These are phyloP conservation scores for Epinotia demarniana DNA, from an alignment of 2,888 invertebrate genomes.

Conservation along the genomic window DNA sequence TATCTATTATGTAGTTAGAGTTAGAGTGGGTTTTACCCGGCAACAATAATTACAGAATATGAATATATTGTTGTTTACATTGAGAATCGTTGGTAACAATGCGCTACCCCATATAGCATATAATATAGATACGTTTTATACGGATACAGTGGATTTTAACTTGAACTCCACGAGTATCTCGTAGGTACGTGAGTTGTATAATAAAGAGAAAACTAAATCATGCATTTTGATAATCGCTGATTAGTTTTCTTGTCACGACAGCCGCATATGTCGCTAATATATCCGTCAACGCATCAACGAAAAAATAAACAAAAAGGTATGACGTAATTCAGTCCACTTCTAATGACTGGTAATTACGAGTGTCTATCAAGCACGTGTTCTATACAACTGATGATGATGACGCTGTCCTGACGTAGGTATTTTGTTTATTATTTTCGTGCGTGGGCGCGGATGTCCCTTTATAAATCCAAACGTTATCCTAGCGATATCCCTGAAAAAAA, in stretches of 20 bases:
- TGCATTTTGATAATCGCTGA: neutral
- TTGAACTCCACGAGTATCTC: neutral
- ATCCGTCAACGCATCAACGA: constrained; percentile 46
- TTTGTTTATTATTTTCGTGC: too few relatives aligned
- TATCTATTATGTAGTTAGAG: too few relatives aligned
- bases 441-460: too few relatives aligned
- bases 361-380: constrained; percentile 5
- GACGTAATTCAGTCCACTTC: constrained; percentile 55
- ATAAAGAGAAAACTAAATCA: neutral
- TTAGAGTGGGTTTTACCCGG: too few relatives aligned
- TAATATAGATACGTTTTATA: neutral
- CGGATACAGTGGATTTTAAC: too few relatives aligned
- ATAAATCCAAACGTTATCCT: too few relatives aligned
- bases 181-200: neutral
- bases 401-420: too few relatives aligned
- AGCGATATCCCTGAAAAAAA: too few relatives aligned
- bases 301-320: constrained; percentile 51
- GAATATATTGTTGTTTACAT: too few relatives aligned
- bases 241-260: constrained; percentile 1
- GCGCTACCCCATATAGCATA: too few relatives aligned
- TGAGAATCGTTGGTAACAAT: too few relatives aligned
- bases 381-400: neutral
- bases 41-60: too few relatives aligned
- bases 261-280: constrained; percentile 49
- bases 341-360: constrained; percentile 13